Evolutionary conservation across 2,113 vertebrate species (phyloP).

Genomic region (Stegastes partitus): DNA sequence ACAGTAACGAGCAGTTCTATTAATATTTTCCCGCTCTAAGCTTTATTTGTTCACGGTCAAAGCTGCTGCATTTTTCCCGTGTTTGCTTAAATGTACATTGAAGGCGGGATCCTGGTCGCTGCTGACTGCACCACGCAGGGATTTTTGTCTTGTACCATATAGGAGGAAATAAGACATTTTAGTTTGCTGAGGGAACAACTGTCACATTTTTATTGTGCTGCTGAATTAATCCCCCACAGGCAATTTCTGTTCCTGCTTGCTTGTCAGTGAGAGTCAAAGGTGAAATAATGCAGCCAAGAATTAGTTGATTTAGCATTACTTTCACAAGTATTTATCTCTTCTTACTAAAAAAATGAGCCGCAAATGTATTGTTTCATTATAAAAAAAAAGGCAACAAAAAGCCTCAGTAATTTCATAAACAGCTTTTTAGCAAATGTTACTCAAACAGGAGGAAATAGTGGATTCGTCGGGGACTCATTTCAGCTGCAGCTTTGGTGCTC

Average conservation of each 20-base stretch:
- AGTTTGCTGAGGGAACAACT: background rate
- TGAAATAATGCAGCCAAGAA: slow-evolving; percentile 7
- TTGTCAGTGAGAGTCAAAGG: slow-evolving; percentile 14
- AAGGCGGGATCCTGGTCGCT: background rate
- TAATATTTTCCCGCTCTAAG: slow-evolving; percentile 4
- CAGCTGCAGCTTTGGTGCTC: too few species aligned
- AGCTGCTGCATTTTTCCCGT: background rate
- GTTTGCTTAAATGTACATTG: slow-evolving; percentile 3
- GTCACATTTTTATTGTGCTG: background rate
- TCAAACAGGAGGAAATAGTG: too few species aligned
- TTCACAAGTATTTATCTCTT: background rate
- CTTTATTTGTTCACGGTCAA: slow-evolving; percentile 1
- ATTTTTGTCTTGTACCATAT: background rate
- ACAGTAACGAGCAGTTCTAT: slow-evolving; percentile 10
- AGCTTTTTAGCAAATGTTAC: too few species aligned
- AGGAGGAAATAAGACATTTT: background rate
- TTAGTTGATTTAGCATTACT: background rate
- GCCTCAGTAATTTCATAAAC: background rate
- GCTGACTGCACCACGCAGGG: slow-evolving; percentile 4
- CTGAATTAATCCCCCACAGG: slow-evolving; percentile 31
- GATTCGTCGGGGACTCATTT: too few species aligned
- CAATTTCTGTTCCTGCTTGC: slow-evolving; percentile 7
- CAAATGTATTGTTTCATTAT: background rate
- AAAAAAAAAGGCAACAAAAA: too few species aligned
- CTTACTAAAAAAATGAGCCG: background rate